Evolutionary conservation across 2,888 invertebrate genomes (phyloP).

Genomic region (Lithophane leautieri): DNA sequence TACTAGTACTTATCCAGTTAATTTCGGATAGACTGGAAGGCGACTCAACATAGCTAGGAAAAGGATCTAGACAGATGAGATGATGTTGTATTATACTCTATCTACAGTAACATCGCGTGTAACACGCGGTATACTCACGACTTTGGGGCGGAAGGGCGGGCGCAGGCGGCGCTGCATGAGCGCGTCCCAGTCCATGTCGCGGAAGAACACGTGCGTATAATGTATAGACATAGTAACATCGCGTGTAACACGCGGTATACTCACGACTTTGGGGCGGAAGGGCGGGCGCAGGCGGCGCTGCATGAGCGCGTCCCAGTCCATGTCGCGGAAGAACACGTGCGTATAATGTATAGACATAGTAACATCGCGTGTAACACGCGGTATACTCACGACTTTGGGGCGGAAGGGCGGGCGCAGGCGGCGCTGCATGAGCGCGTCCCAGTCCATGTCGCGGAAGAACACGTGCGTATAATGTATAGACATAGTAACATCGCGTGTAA

Average conservation of each 20-base stretch:
- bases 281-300: slow-evolving; percentile 97
- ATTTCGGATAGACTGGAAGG: neutral
- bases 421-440: too few relatives aligned
- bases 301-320: slow-evolving; percentile 99
- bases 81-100: too few relatives aligned
- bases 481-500: too few relatives aligned
- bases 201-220: too few relatives aligned
- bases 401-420: too few relatives aligned
- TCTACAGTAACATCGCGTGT: too few relatives aligned
- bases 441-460: too few relatives aligned
- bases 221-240: too few relatives aligned
- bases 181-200: slow-evolving; percentile 98
- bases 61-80: neutral
- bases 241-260: slow-evolving; percentile 92
- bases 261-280: slow-evolving; percentile 99
- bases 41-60: neutral
- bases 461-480: too few relatives aligned
- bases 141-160: slow-evolving; percentile 99
- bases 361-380: too few relatives aligned
- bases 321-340: slow-evolving; percentile 98
- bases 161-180: slow-evolving; percentile 97
- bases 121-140: slow-evolving; percentile 92
- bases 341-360: too few relatives aligned
- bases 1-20: neutral
- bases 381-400: too few relatives aligned